Conservation (phyloP, 1,140 invertebrate genomes). For the Hyphantria cunea region DNA sequence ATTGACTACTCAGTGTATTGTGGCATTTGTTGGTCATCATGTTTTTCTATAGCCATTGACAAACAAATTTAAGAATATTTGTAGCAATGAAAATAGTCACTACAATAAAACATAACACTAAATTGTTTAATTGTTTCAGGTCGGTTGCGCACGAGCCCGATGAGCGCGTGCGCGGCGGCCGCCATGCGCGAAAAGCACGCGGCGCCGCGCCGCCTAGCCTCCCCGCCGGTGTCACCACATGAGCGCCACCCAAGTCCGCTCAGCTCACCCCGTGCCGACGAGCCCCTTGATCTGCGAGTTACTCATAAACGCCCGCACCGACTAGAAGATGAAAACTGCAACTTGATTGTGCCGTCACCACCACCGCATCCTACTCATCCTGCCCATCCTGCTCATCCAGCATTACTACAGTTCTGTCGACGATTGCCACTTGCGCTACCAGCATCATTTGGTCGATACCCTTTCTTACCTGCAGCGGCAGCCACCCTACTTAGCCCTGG, state of each 20-base stretch:
- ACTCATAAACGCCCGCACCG: slow-evolving; percentile 88
- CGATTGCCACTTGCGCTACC: slow-evolving; percentile 74
- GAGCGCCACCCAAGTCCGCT: slow-evolving; percentile 62
- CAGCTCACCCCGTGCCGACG: slow-evolving; percentile 82
- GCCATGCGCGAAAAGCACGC: slow-evolving; percentile 81
- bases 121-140: slow-evolving; percentile 59
- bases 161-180: slow-evolving; percentile 80
- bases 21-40: neutral
- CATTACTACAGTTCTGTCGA: slow-evolving; percentile 72
- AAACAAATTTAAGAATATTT: neutral
- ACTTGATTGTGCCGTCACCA: slow-evolving; percentile 83
- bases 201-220: slow-evolving; percentile 79
- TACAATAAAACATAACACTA: slow-evolving; percentile 10
- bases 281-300: slow-evolving; percentile 91
- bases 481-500: slow-evolving; percentile 69
- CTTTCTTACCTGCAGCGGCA: slow-evolving; percentile 74
- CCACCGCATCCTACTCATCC: slow-evolving; percentile 79
- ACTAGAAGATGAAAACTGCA: slow-evolving; percentile 89
- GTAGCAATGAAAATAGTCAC: neutral
- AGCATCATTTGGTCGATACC: slow-evolving; percentile 76
- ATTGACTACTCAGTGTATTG: slow-evolving; percentile 9
- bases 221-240: slow-evolving; percentile 65
- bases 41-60: neutral
- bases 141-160: slow-evolving; percentile 79
- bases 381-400: slow-evolving; percentile 71